Base-by-base conservation (phyloP, 2,113 vertebrate genomes). In the Pycnonotus jocosus region DNA sequence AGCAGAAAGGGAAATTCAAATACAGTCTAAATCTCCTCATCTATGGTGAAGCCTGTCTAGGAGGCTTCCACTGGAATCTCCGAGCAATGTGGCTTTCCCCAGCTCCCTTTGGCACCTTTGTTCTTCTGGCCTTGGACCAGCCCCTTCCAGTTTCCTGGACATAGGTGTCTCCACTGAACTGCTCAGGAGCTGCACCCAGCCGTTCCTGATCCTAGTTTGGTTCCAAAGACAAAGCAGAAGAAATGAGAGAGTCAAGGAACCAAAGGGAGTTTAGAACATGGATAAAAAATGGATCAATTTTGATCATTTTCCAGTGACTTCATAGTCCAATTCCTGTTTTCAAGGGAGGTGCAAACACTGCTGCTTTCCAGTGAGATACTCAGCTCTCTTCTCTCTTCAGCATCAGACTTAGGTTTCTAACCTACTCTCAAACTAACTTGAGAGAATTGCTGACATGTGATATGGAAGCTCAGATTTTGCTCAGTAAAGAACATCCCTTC, bases 151-250 rank as follows among this genome's bases (percentile, higher is more conserved):
- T 72, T 4, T 3, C 83, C 37, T 48, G 62, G n/a, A 24, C 58
- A 42, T 0, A 1, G 13, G 7, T 53, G 15, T 64, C 60, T 86
- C 33, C 77, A 23, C 12, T 66, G 48, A 83, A 24, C 50, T 48
- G n/a, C 54, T 73, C 22, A 38, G 57, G 83, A 77, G 40, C 45
- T 69, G 20, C 42, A 72, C 10, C 3, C 19, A 69, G 37, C 7
- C 0, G 0, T 70, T 89, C 38, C 17, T 10, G 11, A 45, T 37
- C 30, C 54, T 50, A 23, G 5, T 60, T 79, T 1, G 0, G 11
- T 64, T 89, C 4, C 1, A 31, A 82, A 90, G 31, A 38, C 51
- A 74, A 76, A 79, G 37, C 11, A 40, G 6, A 76, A 82, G 38
- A 68, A 74, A 89, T 51, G 10, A 40, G 17, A 56, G 6, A 42